Conservation (phyloP, 2,113 vertebrate genomes). For the Mastomys coucha region DNA sequence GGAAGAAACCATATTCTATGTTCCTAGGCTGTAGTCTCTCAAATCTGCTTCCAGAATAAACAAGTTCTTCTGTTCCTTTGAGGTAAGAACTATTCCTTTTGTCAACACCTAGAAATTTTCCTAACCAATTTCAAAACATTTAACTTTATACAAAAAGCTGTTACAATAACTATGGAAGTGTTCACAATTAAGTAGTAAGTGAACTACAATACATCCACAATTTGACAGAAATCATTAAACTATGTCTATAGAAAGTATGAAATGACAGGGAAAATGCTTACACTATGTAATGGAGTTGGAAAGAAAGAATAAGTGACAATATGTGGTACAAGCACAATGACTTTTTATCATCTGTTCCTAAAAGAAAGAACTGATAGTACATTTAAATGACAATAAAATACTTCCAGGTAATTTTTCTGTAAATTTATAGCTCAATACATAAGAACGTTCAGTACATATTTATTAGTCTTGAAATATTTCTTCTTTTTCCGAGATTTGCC, state of each 20-base stretch:
- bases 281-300: neutral
- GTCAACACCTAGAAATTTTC: neutral
- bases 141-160: neutral
- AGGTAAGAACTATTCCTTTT: neutral
- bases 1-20: neutral
- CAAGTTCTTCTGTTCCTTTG: neutral
- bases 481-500: neutral
- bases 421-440: neutral
- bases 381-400: neutral
- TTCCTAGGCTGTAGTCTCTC: neutral
- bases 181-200: neutral
- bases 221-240: neutral
- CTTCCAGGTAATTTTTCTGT: neutral
- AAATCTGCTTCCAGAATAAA: no score
- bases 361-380: neutral
- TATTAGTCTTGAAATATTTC: neutral
- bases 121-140: neutral
- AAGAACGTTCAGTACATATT: neutral
- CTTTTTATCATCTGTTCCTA: neutral
- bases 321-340: no score
- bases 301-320: neutral
- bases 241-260: neutral
- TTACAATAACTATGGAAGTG: neutral
- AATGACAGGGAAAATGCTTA: neutral
- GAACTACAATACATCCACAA: neutral